Conservation (phyloP, 2,113 vertebrate genomes). For the Chionomys nivalis region DNA sequence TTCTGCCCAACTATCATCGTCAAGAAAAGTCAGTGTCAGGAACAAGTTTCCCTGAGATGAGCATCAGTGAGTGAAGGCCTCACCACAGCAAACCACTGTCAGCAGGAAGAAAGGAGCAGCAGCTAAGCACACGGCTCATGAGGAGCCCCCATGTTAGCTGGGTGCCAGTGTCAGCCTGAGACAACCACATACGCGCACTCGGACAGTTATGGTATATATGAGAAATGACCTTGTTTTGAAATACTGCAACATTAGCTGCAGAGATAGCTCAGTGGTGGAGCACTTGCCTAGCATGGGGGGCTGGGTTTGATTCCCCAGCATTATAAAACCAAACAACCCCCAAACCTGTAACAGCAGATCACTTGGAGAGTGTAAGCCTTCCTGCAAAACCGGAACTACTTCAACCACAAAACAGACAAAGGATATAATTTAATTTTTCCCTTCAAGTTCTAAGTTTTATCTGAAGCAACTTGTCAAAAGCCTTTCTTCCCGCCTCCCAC, state of each 20-base stretch:
- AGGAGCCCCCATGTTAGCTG: not conserved
- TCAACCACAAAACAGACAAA: slow-evolving; percentile 10
- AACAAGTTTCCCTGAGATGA: not conserved
- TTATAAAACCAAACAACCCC: not conserved
- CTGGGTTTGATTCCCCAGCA: not conserved
- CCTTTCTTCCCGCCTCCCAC: not conserved
- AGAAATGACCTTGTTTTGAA: slow-evolving; percentile 48
- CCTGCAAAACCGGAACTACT: not conserved
- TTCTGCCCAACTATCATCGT: slow-evolving; percentile 22
- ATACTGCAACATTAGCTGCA: not conserved
- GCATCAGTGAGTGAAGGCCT: not conserved
- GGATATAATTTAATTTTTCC: slow-evolving; percentile 46
- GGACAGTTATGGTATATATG: not conserved
- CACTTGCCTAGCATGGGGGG: not conserved
- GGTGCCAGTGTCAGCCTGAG: not conserved
- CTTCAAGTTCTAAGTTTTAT: slow-evolving; percentile 27
- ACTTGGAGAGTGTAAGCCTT: not conserved
- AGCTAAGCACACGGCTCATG: not conserved
- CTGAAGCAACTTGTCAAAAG: slow-evolving; percentile 62
- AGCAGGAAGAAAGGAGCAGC: not conserved
- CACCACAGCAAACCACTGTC: not conserved
- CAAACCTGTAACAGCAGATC: not conserved
- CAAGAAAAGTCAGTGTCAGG: slow-evolving; percentile 35
- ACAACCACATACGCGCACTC: not conserved
- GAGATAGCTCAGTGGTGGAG: not conserved